Evolutionary conservation across 2,888 invertebrate species (phyloP), one percentile per base, ranked within the genome.

Genomic region (Tetragonula carbonaria): DNA sequence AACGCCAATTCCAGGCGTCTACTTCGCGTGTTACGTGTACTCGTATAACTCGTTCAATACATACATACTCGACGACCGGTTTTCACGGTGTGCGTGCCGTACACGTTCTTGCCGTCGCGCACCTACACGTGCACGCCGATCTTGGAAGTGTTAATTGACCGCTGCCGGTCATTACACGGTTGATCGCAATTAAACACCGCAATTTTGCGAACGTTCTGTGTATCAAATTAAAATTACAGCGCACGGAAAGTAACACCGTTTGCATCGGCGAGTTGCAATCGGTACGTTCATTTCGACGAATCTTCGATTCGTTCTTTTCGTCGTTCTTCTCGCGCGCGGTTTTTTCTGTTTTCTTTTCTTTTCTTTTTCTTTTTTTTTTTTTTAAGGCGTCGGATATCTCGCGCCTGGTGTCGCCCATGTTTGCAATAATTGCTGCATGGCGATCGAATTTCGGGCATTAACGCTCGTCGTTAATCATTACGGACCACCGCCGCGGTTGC

Each of bases 1-100:
- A 93, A 94, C 92, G 93, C 92, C 93, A 93, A 93, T 93, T 93
- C 92, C 93, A 93, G 89, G 88, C 91, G 91, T 91, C 92, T 93
- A 93, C 78, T 83, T 82, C 80, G 88, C 91, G 88, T 88, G 86
- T 81, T 89, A 89, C 80, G 71, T 85, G 89, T 82, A 87, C 87
- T 78, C 77, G 82, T 82, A 75, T 82, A 28, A 23, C 51, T 83
- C 81, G 86, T 75, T 38, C 62, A 38, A 76, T 51, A 59, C 38
- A 18, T 33, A 28, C 38, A 59, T 53, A 70, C 62, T 11, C 53
- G 74, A 70, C 65, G 65, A 77, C 53, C 70, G n/a, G 67, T 51
- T 53, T 38, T 28, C 50, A 68, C 21, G 45, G 33, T 51, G 70
- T 18, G 28, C 53, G 33, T 21, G n/a, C 73, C 78, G 77, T 65